Evolutionary conservation across 2,113 vertebrate species (phyloP).

Genomic region (Arenaria interpres): DNA sequence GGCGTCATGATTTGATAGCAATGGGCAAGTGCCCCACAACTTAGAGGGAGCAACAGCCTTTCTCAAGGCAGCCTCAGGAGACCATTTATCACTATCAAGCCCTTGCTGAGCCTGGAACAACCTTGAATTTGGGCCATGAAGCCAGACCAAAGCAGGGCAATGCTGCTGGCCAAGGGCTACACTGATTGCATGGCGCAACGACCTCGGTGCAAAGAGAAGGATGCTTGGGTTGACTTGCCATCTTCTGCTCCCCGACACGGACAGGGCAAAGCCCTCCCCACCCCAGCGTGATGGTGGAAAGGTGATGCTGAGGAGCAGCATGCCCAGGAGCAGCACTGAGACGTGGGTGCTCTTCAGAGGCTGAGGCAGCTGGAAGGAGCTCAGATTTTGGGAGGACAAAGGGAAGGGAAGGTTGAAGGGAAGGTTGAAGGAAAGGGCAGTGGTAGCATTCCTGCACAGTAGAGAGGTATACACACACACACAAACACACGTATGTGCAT

Average conservation of each 20-base stretch:
- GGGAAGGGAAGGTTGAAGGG: too few relatives aligned
- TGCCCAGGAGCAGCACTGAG: background rate
- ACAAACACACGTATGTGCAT: background rate
- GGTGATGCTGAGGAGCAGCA: background rate
- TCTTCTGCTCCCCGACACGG: fast-evolving
- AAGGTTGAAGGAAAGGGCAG: background rate
- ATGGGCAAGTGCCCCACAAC: background rate
- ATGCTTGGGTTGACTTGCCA: background rate
- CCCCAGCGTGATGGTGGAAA: fast-evolving
- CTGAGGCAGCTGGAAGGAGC: background rate
- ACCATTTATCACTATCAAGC: background rate
- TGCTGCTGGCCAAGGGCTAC: background rate
- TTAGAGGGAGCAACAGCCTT: background rate
- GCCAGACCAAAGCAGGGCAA: background rate
- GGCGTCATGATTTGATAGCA: background rate
- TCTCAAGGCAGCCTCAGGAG: background rate
- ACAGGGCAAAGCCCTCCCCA: background rate
- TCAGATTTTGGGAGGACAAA: background rate
- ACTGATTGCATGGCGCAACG: background rate
- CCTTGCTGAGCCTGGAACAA: background rate
- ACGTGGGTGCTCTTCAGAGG: fast-evolving
- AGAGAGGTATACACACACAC: background rate
- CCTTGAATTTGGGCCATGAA: background rate
- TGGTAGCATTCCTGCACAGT: background rate
- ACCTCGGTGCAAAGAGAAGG: background rate